These are phyloP conservation scores for Mobula hypostoma DNA, from an alignment of 2,113 vertebrate genomes.

Conservation along the genomic window DNA sequence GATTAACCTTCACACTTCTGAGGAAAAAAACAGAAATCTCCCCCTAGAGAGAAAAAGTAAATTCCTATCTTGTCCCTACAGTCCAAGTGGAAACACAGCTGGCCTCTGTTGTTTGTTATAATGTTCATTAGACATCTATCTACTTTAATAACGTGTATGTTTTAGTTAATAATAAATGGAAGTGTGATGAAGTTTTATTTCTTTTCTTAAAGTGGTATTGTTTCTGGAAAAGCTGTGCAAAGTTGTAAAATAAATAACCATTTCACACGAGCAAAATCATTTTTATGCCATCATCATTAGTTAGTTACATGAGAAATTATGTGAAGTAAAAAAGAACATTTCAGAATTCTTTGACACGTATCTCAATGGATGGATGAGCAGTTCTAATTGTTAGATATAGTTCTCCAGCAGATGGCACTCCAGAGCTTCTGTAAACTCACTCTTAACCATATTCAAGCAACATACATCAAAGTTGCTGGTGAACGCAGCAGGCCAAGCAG, in stretches of 20 bases:
- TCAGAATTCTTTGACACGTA: neutral
- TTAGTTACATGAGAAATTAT: neutral
- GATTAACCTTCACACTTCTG: neutral
- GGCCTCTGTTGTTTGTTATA: neutral
- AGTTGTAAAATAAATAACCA: neutral
- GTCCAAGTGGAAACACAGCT: neutral
- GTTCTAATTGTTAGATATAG: no score
- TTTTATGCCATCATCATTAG: neutral
- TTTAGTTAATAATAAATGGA: neutral
- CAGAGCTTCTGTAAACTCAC: neutral
- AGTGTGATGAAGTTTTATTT: neutral
- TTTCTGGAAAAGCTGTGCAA: neutral
- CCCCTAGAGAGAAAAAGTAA: neutral
- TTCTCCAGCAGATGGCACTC: slow-evolving; percentile 27
- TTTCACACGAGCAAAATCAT: neutral
- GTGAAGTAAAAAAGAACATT: neutral
- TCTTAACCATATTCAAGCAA: neutral
- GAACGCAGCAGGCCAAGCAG: no score
- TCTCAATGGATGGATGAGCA: neutral
- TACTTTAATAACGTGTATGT: no score
- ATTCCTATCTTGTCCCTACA: neutral
- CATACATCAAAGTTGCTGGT: no score
- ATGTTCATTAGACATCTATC: no score
- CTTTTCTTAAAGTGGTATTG: neutral
- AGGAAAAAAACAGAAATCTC: neutral